A percentile compares a stretch with the other conserved stretches of the same genome.
phyloP scores from a whole-genome alignment of 2,797 vertebrate species.

The Eleutherodactylus coqui region DNA sequence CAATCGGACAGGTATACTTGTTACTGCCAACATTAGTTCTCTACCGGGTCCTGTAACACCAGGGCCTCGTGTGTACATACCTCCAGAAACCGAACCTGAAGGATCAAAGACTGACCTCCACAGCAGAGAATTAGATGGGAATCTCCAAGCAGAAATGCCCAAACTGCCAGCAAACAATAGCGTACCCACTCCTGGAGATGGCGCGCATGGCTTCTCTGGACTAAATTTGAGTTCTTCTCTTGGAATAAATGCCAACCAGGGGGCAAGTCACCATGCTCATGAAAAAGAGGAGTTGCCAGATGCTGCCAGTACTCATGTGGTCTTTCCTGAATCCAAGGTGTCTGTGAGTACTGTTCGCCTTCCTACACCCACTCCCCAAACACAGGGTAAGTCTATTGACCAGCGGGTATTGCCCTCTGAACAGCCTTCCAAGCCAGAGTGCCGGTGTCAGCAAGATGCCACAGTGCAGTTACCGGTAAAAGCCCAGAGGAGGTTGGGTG shows the following conservation, averaged over 20 bases:
- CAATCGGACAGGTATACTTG: not conserved
- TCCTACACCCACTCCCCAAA: not conserved
- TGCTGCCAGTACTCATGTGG: too few species aligned
- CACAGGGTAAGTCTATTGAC: not conserved
- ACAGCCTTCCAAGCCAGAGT: conserved; percentile 8
- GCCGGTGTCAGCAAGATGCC: conserved; percentile 25
- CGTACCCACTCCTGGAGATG: not conserved
- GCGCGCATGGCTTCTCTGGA: not conserved
- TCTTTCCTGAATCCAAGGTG: not conserved
- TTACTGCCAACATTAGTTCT: not conserved
- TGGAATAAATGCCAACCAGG: not conserved
- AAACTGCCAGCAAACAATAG: not conserved
- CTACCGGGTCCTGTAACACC: not conserved
- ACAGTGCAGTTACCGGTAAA: not conserved
- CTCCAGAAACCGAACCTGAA: not conserved
- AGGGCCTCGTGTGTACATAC: not conserved
- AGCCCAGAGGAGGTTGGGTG: conserved; percentile 60
- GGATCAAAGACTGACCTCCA: not conserved
- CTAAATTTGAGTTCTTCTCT: not conserved
- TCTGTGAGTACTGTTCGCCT: not conserved
- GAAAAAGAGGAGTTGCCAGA: not conserved
- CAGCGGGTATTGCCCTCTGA: not conserved
- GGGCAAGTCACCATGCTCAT: not conserved
- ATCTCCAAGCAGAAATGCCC: not conserved
- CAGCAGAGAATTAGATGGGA: not conserved